A percentile compares a stretch with the other conserved stretches of the same genome.
phyloP scores from a whole-genome alignment of 2,113 vertebrate species.

The Hyla sarda region DNA sequence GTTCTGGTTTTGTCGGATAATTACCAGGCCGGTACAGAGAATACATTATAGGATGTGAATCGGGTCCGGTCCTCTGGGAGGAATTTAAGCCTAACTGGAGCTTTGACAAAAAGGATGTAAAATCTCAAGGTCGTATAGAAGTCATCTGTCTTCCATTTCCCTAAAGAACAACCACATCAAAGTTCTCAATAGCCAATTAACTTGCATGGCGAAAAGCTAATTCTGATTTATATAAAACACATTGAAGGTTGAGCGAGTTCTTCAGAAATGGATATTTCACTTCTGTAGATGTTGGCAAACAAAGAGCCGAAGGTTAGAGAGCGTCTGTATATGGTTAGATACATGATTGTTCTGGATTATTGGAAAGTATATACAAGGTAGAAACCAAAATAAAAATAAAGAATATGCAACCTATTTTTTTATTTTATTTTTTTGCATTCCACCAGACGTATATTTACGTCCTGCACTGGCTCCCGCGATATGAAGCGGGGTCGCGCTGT shows the following conservation, averaged over 20 bases:
- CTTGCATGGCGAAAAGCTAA: background rate
- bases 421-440: no score
- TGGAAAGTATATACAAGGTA: background rate
- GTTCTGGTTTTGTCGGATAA: background rate
- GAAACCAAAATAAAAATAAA: no score
- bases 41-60: background rate
- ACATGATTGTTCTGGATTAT: background rate
- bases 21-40: background rate
- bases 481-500: no score
- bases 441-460: no score
- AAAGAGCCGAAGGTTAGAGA: background rate
- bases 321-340: background rate
- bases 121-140: constrained; percentile 15
- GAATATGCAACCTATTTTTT: no score
- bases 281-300: background rate
- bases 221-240: background rate
- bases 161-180: background rate
- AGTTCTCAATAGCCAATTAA: constrained; percentile 16
- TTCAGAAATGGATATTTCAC: background rate
- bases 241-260: background rate
- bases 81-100: background rate
- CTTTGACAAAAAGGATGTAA: background rate
- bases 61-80: constrained; percentile 4
- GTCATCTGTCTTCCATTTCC: constrained; percentile 10
- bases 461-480: no score